A percentile compares a stretch with the other conserved stretches of the same genome.
Conservation (phyloP, 1,140 invertebrate genomes). For the Kradibia gibbosae region DNA sequence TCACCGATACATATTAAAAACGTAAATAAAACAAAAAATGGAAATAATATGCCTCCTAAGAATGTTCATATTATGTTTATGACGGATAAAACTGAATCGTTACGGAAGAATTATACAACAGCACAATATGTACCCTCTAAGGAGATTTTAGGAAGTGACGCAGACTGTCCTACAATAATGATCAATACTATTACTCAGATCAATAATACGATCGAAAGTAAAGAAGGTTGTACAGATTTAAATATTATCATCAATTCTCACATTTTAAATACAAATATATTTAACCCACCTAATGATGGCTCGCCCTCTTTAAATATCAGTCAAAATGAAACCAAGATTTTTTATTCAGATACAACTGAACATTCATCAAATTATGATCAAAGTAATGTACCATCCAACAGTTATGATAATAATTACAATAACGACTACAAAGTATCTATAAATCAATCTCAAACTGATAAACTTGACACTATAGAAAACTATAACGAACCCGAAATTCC, state of each 20-base stretch:
- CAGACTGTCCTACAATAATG: slow-evolving; percentile 67
- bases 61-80: slow-evolving; percentile 69
- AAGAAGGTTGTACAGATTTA: slow-evolving; percentile 69
- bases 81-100: slow-evolving; percentile 56
- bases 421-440: not conserved
- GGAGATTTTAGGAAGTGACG: slow-evolving; percentile 28
- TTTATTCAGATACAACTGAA: not conserved
- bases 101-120: slow-evolving; percentile 23
- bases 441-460: slow-evolving; percentile 20
- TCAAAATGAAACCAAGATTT: not conserved
- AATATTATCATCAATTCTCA: slow-evolving; percentile 72
- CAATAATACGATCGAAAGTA: slow-evolving; percentile 69
- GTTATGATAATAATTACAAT: slow-evolving; percentile 6
- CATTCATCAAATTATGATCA: not conserved
- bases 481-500: slow-evolving; percentile 30
- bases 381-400: slow-evolving; percentile 16
- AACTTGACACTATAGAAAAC: not conserved
- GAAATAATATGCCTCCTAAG: slow-evolving; percentile 51
- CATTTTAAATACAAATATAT: slow-evolving; percentile 62
- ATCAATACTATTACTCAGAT: slow-evolving; percentile 69
- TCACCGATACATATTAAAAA: slow-evolving; percentile 1
- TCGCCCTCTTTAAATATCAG: not conserved
- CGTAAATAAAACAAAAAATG: slow-evolving; percentile 18
- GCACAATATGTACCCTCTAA: not conserved
- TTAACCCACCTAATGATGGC: slow-evolving; percentile 48